A percentile compares a stretch with the other conserved stretches of the same genome.
Conservation (phyloP, 2,113 vertebrate genomes). For the Rhadina sibilatrix region DNA sequence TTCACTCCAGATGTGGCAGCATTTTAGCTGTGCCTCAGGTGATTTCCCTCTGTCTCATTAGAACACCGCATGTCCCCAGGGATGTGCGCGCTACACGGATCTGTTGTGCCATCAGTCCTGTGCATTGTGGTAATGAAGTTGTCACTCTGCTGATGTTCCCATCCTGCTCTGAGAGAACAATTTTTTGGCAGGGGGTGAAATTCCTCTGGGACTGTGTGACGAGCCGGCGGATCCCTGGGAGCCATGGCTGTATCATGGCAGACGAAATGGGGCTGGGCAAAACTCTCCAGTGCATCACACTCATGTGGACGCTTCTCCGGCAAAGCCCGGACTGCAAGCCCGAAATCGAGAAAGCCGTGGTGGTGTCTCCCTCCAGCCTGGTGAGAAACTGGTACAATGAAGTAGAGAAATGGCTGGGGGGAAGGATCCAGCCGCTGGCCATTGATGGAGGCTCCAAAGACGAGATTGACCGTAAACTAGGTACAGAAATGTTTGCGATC, state of each 20-base stretch:
- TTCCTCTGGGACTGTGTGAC: constrained; percentile 98
- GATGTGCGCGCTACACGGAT: background rate
- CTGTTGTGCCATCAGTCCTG: background rate
- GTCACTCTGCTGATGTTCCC: background rate
- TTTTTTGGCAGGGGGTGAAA: constrained; percentile 86
- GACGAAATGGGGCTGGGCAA: constrained; percentile 99
- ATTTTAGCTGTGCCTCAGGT: background rate
- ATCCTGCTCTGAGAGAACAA: background rate
- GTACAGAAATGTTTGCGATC: constrained; percentile 62
- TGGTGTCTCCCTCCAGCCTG: constrained; percentile 95
- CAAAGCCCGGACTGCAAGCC: constrained; percentile 91
- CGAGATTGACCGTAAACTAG: constrained; percentile 87
- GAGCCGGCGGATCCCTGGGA: constrained; percentile 82
- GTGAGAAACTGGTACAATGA: constrained; percentile 98
- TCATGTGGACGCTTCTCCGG: constrained; percentile 93
- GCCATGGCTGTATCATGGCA: constrained; percentile 96
- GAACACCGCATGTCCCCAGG: background rate
- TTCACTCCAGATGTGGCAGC: background rate
- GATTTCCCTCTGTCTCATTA: constrained; percentile 15
- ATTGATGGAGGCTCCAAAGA: constrained; percentile 95
- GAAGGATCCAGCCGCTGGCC: constrained; percentile 87
- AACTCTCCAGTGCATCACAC: constrained; percentile 92
- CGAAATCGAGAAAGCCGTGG: constrained; percentile 91
- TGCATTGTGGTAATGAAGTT: background rate
- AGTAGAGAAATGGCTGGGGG: constrained; percentile 93